phyloP scores from a whole-genome alignment of 2,888 invertebrate genomes.

The Lordiphosa fenestrarum region DNA sequence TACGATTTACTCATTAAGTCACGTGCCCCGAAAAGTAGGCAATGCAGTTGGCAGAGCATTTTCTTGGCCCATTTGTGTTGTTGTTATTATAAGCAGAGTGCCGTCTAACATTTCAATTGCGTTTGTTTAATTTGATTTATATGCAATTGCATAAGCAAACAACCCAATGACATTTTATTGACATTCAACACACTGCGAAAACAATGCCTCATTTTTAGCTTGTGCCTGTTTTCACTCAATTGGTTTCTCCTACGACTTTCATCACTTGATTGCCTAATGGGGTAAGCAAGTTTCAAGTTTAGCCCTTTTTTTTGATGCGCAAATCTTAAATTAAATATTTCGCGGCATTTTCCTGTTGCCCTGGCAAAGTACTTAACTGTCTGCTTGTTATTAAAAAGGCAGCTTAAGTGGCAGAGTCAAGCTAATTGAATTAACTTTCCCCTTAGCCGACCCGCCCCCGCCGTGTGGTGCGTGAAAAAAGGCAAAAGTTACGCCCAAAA shows the following conservation, averaged over 20 bases:
- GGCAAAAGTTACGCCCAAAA: slow-evolving; percentile 39
- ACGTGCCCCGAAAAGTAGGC: slow-evolving; percentile 34
- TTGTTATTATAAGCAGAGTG: slow-evolving; percentile 62
- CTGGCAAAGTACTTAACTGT: slow-evolving; percentile 64
- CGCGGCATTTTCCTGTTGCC: slow-evolving; percentile 30
- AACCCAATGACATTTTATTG: slow-evolving; percentile 65
- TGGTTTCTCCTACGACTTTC: slow-evolving; percentile 19
- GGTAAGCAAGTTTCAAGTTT: slow-evolving; percentile 26
- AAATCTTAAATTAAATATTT: slow-evolving; percentile 10
- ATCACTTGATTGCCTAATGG: slow-evolving; percentile 40
- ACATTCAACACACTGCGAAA: slow-evolving; percentile 56
- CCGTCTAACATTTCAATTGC: slow-evolving; percentile 67
- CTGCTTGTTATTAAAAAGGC: slow-evolving; percentile 70
- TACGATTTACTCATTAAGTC: slow-evolving; percentile 71
- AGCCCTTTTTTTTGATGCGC: not conserved
- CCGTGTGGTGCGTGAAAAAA: slow-evolving; percentile 62
- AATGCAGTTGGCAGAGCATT: slow-evolving; percentile 12
- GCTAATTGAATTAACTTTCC: slow-evolving; percentile 69
- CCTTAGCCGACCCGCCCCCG: slow-evolving; percentile 22
- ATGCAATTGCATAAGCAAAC: slow-evolving; percentile 63
- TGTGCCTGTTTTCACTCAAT: not conserved
- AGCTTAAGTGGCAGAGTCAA: slow-evolving; percentile 72
- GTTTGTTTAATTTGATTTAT: slow-evolving; percentile 67
- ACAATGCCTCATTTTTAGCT: slow-evolving; percentile 4
- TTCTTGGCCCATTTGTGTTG: slow-evolving; percentile 17